Conservation (phyloP, 2,113 vertebrate genomes). For the Condylura cristata region DNA sequence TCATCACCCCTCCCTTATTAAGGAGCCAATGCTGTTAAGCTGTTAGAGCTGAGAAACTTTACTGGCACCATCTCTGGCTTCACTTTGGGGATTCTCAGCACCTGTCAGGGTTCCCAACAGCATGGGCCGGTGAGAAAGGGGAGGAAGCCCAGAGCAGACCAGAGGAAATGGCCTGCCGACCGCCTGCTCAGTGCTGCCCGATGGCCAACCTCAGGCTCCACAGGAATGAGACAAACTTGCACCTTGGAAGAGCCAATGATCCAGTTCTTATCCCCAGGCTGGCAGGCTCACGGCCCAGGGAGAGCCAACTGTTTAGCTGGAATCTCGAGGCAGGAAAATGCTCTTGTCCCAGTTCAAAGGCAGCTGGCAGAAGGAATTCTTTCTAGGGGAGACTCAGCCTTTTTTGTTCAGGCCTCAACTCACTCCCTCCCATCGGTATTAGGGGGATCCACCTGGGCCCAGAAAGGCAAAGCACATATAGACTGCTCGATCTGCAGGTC, state of each 20-base stretch:
- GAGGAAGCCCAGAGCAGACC: not conserved
- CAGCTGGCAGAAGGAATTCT: no score
- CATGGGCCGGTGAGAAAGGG: not conserved
- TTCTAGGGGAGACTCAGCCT: no score
- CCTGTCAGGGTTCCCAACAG: not conserved
- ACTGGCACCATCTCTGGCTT: not conserved
- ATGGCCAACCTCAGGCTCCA: not conserved
- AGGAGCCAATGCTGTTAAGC: not conserved
- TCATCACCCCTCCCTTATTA: not conserved
- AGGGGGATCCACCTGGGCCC: not conserved
- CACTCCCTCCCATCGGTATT: not conserved
- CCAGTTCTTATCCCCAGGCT: no score
- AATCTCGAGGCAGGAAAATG: no score
- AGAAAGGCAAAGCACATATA: not conserved
- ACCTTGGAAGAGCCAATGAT: no score
- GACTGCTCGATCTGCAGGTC: not conserved
- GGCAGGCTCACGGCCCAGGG: not conserved
- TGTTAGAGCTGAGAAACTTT: not conserved
- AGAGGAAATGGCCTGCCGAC: not conserved
- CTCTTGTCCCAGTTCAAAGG: no score
- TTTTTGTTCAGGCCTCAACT: no score
- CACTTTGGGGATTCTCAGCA: not conserved
- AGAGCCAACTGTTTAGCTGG: no score
- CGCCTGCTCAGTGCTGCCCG: not conserved
- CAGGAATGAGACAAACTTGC: not conserved